A percentile compares a stretch with the other conserved stretches of the same genome.
These are phyloP conservation scores for Plagodis pulveraria DNA, from an alignment of 2,888 invertebrate species.

Conservation along the genomic window DNA sequence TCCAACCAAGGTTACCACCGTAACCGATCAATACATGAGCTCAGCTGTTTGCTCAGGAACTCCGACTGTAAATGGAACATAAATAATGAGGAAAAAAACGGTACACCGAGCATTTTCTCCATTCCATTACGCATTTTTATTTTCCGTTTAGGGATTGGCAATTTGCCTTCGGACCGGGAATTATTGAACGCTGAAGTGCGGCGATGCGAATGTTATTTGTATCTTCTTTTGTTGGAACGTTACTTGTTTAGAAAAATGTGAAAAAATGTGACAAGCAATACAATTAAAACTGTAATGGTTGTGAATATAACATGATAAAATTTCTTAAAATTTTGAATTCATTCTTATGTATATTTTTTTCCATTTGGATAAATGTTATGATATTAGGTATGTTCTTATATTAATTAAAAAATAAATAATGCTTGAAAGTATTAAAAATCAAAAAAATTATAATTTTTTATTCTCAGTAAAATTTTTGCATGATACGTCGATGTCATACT, in stretches of 20 bases:
- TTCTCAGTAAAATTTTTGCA: no score
- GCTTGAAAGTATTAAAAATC: no score
- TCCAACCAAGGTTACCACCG: neutral
- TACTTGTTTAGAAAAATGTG: neutral
- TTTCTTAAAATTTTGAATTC: no score
- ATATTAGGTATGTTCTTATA: no score
- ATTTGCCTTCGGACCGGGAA: slow-evolving; percentile 8
- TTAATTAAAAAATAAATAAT: no score
- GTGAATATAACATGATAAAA: no score
- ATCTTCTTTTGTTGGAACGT: slow-evolving; percentile 1
- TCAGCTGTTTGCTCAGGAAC: slow-evolving; percentile 17
- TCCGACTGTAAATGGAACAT: slow-evolving; percentile 19
- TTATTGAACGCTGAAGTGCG: slow-evolving; percentile 6
- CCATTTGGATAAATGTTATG: no score
- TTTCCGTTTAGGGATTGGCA: slow-evolving; percentile 18
- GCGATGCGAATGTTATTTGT: slow-evolving; percentile 11
- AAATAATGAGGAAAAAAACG: slow-evolving; percentile 5
- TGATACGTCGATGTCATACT: no score
- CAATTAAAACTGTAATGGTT: no score
- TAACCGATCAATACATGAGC: slow-evolving; percentile 16
- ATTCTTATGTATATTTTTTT: no score
- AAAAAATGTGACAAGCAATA: no score
- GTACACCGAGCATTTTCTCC: neutral
- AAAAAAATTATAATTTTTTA: no score
- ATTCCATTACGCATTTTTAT: slow-evolving; percentile 20